A percentile compares a stretch with the other conserved stretches of the same genome.
Conservation (phyloP, 2,888 invertebrate species). For the Nemurella pictetii region DNA sequence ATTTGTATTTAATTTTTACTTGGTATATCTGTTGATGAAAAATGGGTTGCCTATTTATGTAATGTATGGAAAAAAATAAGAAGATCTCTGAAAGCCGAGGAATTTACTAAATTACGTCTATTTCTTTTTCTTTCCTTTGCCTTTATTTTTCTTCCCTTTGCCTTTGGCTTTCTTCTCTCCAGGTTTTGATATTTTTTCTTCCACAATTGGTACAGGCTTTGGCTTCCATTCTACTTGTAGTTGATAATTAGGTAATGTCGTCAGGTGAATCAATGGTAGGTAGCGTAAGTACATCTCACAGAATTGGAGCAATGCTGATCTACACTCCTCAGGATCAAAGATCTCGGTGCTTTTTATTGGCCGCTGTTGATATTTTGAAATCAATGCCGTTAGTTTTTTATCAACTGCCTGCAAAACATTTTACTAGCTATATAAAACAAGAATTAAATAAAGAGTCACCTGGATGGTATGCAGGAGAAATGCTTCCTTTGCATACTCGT, state of each 20-base stretch:
- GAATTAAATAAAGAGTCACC: conserved; percentile 47
- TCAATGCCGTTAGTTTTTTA: neutral
- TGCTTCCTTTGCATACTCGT: conserved; percentile 46
- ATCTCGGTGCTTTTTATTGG: conserved; percentile 47
- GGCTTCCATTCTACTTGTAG: conserved; percentile 22
- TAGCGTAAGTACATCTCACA: conserved; percentile 47
- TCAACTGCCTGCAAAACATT: too few relatives aligned
- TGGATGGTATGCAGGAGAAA: conserved; percentile 46
- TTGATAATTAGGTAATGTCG: conserved; percentile 46
- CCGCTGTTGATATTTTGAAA: conserved; percentile 43
- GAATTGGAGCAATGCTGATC: conserved; percentile 46
- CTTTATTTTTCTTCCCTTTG: neutral
- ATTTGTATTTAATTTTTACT: too few relatives aligned
- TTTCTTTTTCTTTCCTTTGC: conserved; percentile 20
- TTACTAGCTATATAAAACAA: too few relatives aligned
- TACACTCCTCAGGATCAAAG: conserved; percentile 46
- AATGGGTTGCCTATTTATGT: too few relatives aligned
- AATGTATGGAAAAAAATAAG: too few relatives aligned
- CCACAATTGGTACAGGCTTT: neutral
- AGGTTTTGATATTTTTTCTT: neutral
- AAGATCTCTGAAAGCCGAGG: too few relatives aligned
- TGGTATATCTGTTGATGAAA: too few relatives aligned
- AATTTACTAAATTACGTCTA: too few relatives aligned
- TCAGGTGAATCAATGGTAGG: conserved; percentile 46
- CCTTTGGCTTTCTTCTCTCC: neutral